A percentile compares a stretch with the other conserved stretches of the same genome.
phyloP scores from a whole-genome alignment of 2,797 vertebrate species.

The Luscinia luscinia region DNA sequence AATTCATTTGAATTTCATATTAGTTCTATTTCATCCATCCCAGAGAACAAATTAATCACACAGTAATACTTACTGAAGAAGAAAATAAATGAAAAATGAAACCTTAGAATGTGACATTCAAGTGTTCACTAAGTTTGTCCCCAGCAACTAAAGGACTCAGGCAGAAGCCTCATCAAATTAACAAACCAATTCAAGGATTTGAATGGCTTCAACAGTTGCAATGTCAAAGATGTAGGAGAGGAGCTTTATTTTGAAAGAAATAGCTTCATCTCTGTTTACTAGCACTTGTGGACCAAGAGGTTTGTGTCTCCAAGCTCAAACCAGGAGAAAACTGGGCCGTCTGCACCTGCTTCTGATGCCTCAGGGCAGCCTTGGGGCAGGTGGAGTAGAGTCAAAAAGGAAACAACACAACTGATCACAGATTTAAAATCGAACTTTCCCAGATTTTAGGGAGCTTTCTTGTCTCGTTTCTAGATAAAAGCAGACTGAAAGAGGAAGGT shows the following conservation, averaged over 20 bases:
- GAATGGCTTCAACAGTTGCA: not conserved
- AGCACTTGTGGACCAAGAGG: not conserved
- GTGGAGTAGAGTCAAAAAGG: not conserved
- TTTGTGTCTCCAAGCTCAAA: not conserved
- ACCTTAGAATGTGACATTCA: conserved; percentile 1
- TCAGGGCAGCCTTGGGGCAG: not conserved
- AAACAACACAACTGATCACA: not conserved
- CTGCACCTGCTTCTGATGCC: not conserved
- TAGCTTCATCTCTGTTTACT: not conserved
- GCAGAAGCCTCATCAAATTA: not conserved
- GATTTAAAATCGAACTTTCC: not conserved
- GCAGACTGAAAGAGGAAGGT: not conserved
- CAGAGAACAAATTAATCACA: conserved; percentile 43
- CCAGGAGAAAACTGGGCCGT: not conserved
- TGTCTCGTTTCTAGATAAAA: not conserved
- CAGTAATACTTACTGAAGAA: conserved; percentile 25
- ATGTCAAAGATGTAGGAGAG: not conserved
- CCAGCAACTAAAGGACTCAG: not conserved
- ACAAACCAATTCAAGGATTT: not conserved
- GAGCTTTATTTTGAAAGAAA: not conserved
- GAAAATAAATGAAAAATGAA: conserved; percentile 47
- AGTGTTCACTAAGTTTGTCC: not conserved
- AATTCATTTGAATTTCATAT: conserved; percentile 55
- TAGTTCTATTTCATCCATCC: conserved; percentile 37
- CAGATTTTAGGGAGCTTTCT: not conserved